phyloP scores from a whole-genome alignment of 2,113 vertebrate genomes.

The Megaleporinus macrocephalus region DNA sequence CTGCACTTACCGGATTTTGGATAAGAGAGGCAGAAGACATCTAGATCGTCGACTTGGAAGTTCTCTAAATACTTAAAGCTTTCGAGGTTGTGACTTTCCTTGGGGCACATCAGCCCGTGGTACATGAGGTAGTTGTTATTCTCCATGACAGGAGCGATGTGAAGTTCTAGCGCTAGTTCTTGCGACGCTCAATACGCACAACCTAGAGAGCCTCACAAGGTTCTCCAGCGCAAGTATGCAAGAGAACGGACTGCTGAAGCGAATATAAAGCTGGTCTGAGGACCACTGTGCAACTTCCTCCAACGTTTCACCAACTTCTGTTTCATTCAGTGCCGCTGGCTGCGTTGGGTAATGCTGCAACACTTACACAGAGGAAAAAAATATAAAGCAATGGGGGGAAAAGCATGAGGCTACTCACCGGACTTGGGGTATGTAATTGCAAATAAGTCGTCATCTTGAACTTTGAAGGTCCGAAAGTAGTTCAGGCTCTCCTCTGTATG shows the following conservation, averaged over 20 bases:
- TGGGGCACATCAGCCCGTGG: conserved; percentile 52
- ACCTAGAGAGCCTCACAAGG: no score
- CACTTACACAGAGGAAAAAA: no score
- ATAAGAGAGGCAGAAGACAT: conserved; percentile 65
- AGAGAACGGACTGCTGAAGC: no score
- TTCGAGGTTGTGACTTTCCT: conserved; percentile 56
- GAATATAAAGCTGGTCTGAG: no score
- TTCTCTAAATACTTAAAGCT: conserved; percentile 65
- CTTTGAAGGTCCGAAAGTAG: conserved; percentile 64
- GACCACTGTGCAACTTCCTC: no score
- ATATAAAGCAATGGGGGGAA: no score
- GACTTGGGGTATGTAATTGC: conserved; percentile 79
- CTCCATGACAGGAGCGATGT: background rate
- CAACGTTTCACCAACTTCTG: no score
- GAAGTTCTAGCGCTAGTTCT: no score
- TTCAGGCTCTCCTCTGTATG: conserved; percentile 71
- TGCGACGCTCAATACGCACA: no score
- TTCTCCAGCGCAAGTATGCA: no score
- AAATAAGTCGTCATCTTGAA: conserved; percentile 75
- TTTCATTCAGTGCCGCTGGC: no score
- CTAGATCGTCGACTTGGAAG: conserved; percentile 62
- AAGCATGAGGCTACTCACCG: conserved; percentile 57
- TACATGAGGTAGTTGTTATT: conserved; percentile 23
- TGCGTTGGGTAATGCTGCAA: no score
- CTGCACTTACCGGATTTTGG: conserved; percentile 59